Percentiles rank a stretch among this genome's conserved stretches.
These are phyloP conservation scores for Stegophylla sp. DNA, from an alignment of 2,888 invertebrate genomes.

Conservation along the genomic window DNA sequence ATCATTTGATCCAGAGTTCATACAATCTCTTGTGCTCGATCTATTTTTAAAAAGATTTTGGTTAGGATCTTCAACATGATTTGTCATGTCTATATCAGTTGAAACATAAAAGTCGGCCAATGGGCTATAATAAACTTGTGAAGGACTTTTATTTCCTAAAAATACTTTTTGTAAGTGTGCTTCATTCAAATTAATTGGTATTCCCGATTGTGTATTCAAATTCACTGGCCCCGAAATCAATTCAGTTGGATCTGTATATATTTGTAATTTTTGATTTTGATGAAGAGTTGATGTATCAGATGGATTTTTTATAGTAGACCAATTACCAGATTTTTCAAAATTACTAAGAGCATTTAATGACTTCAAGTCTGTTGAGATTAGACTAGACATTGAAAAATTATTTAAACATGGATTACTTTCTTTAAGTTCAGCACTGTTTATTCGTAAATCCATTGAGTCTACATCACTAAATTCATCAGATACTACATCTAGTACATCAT, in stretches of 20 bases:
- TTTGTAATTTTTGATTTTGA: constrained; percentile 30
- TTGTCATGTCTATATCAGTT: constrained; percentile 12
- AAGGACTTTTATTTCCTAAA: constrained; percentile 47
- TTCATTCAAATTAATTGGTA: constrained; percentile 41
- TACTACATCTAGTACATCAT: constrained; percentile 10
- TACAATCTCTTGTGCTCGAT: not conserved
- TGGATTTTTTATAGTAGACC: constrained; percentile 35
- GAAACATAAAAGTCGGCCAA: constrained; percentile 16
- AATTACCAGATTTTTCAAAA: constrained; percentile 31
- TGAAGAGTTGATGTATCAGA: constrained; percentile 16
- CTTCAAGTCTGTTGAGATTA: constrained; percentile 31
- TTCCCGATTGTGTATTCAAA: constrained; percentile 3
- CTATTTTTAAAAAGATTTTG: constrained; percentile 26
- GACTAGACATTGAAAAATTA: constrained; percentile 25
- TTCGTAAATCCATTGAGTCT: constrained; percentile 41
- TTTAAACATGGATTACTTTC: not conserved
- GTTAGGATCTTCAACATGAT: constrained; percentile 24
- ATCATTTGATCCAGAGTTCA: not conserved
- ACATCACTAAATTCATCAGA: constrained; percentile 42
- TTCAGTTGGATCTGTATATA: constrained; percentile 44
- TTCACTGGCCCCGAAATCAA: constrained; percentile 24
- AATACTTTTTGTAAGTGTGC: constrained; percentile 34
- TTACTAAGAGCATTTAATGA: constrained; percentile 1
- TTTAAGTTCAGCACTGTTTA: constrained; percentile 8
- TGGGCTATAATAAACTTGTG: constrained; percentile 34